Base-by-base conservation (phyloP, 2,888 invertebrate species). In the Glyphotaelius pellucidus region DNA sequence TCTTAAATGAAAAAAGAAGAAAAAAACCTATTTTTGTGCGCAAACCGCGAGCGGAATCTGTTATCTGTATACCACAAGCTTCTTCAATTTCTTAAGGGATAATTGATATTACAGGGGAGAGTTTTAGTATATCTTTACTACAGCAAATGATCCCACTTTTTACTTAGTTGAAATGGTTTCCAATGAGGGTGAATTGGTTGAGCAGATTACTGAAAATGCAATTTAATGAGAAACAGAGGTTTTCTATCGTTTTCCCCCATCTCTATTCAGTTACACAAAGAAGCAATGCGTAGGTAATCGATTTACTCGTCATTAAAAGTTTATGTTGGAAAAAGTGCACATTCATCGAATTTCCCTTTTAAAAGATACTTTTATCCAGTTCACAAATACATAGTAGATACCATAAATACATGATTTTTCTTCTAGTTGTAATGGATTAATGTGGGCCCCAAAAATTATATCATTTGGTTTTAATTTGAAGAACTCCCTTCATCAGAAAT, bases 71-170 rank as follows among this genome's bases (percentile, higher is more conserved):
- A 89, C 84, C 47, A 86, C 92, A 93, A 90, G 89, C 89, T 85
- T 92, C 92, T 93, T 90, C 92, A 91, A 93, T 93, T 93, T 93
- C 93, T 93, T 91, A 90, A 86, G 84, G 90, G 93, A 93, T 92
- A 93, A 92, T 92, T 92, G 89, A 93, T 93, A 92, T 93, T 93
- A 85, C 52, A 84, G 91, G 92, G 90, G 88, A 67, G 12, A 38
- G 19, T 90, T 86, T 85, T 79, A 86, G 67, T 83, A 38, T 52
- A 80, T 85, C 52, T 89, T 90, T 90, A 90, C 31, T 31, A 14
- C n/a, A 80, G 90, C 30, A 89, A 91, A 84, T 67, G 91, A 91
- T 89, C 67, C 31, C 90, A 79, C 38, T 79, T 85, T 80, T 84
- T 79, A 79, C 85, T 90, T 52, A 86, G 88, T 52, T 52, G 52